These are phyloP conservation scores for Phrynocephalus versicolor DNA, from an alignment of 2,113 vertebrate genomes.

Conservation along the genomic window DNA sequence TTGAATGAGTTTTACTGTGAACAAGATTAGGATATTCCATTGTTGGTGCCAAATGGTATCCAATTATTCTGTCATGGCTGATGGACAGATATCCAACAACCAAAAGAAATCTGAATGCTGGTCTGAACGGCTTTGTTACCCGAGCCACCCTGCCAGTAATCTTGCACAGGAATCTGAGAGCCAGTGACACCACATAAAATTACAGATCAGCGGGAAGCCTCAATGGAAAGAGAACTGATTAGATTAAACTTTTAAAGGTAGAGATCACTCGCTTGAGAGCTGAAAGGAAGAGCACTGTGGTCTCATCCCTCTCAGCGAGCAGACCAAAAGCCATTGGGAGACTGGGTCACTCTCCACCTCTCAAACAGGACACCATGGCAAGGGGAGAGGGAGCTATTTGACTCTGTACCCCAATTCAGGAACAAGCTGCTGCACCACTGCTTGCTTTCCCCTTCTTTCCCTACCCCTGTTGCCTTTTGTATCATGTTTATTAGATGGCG, in stretches of 20 bases:
- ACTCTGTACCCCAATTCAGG: not conserved
- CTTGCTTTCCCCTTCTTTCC: not conserved
- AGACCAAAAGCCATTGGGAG: not conserved
- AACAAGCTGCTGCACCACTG: not conserved
- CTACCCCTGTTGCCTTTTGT: not conserved
- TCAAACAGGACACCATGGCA: not conserved
- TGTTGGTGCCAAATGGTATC: not conserved
- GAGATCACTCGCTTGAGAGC: not conserved
- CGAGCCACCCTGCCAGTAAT: not conserved
- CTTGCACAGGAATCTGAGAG: not conserved
- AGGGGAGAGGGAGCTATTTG: not conserved
- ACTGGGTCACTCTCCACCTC: not conserved
- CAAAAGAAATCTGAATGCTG: not conserved
- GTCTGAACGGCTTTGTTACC: not conserved
- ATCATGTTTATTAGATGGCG: not conserved
- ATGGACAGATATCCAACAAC: not conserved
- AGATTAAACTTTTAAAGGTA: not conserved
- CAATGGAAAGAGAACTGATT: not conserved
- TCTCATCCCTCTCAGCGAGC: not conserved
- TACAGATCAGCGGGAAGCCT: not conserved
- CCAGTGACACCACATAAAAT: not conserved
- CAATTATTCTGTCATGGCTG: no score
- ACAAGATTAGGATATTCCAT: not conserved
- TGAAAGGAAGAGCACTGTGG: not conserved
- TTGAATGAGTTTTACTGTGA: not conserved